Conservation (phyloP, 1,140 invertebrate species). For the Ceratina australensis region DNA sequence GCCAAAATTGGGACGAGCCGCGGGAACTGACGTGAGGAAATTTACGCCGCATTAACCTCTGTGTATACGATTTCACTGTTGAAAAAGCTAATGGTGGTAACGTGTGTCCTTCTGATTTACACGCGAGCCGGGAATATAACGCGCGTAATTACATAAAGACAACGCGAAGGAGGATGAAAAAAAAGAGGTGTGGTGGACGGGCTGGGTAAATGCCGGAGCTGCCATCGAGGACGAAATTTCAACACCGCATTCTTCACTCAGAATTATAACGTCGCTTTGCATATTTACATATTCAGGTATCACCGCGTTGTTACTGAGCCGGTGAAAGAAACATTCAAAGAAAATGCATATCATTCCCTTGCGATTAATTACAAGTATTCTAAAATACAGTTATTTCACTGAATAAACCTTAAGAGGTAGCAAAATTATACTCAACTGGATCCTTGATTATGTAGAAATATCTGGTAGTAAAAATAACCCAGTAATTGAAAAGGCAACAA, state of each 20-base stretch:
- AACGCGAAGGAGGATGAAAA: not conserved
- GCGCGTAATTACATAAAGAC: constrained; percentile 29
- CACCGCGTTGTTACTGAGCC: not conserved
- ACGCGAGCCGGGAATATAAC: constrained; percentile 31
- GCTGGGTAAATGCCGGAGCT: constrained; percentile 21
- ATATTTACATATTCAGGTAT: constrained; percentile 58
- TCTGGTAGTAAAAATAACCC: no score
- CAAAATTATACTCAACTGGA: no score
- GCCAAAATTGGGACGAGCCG: not conserved
- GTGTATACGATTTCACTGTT: not conserved
- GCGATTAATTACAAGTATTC: constrained; percentile 11
- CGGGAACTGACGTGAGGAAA: not conserved
- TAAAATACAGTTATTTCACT: no score
- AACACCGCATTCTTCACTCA: constrained; percentile 37
- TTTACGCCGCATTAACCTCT: constrained; percentile 17
- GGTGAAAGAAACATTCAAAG: constrained; percentile 1
- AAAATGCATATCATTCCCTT: not conserved
- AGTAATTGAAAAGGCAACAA: no score
- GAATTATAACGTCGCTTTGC: constrained; percentile 55
- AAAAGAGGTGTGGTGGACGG: no score
- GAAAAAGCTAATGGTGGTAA: constrained; percentile 10
- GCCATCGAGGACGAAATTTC: constrained; percentile 49
- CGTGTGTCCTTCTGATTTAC: constrained; percentile 28
- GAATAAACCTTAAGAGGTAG: no score
- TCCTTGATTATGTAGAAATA: no score